phyloP scores from a whole-genome alignment of 1,140 invertebrate genomes.

The Spodoptera litura region DNA sequence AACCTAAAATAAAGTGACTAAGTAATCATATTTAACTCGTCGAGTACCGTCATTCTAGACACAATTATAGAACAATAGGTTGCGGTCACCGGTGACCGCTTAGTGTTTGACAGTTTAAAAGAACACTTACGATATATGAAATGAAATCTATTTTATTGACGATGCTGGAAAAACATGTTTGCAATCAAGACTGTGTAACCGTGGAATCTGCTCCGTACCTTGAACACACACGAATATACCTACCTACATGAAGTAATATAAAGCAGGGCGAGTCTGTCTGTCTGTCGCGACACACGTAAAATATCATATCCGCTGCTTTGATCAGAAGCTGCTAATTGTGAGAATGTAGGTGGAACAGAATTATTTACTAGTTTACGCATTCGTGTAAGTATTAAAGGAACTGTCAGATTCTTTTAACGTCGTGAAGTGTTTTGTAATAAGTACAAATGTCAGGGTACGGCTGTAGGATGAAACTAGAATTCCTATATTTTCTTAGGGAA shows the following conservation, averaged over 20 bases:
- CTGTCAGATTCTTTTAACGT: slow-evolving; percentile 20
- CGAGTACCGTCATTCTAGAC: no score
- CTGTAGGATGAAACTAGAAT: slow-evolving; percentile 4
- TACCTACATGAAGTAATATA: background rate
- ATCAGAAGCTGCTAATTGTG: slow-evolving; percentile 46
- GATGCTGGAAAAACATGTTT: background rate
- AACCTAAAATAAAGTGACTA: no score
- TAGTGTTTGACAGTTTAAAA: no score
- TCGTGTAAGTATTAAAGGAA: slow-evolving; percentile 17
- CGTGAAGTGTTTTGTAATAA: slow-evolving; percentile 19
- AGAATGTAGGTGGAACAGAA: slow-evolving; percentile 19
- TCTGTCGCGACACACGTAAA: slow-evolving; percentile 49
- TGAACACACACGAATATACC: slow-evolving; percentile 30
- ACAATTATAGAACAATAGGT: no score
- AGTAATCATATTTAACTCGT: no score
- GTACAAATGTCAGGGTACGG: slow-evolving; percentile 16
- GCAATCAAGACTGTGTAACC: slow-evolving; percentile 41
- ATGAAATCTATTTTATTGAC: no score
- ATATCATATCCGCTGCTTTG: slow-evolving; percentile 65
- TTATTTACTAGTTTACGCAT: slow-evolving; percentile 28
- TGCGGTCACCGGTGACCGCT: no score
- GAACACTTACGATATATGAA: no score
- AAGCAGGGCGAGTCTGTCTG: slow-evolving; percentile 20
- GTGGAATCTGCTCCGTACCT: slow-evolving; percentile 43
- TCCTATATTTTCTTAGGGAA: background rate